Base-by-base conservation (phyloP, 2,113 vertebrate genomes). In the Mesoclemmys tuberculata region DNA sequence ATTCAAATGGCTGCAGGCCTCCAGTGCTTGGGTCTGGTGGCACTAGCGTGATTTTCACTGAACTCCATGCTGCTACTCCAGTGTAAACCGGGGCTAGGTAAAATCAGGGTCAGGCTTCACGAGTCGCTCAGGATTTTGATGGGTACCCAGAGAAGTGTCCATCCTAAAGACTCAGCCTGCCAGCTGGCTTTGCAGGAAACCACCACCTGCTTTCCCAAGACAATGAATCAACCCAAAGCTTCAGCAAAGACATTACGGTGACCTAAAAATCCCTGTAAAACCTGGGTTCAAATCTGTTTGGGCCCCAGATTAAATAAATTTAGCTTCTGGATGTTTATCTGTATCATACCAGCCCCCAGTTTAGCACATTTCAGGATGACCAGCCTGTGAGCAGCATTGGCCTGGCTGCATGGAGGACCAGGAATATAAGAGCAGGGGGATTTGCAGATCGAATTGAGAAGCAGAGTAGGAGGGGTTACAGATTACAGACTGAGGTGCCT, bases 1-100 rank as follows among this genome's bases (percentile, higher is more conserved):
- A 54, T 19, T 64, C 31, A 16, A 29, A 16, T 18, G 58, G 58
- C 61, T 8, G 31, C 31, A 35, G 31, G 61, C 6, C 61, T 64
- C 13, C 18, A 35, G 31, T n/a, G 35, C 35, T 14, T 6, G 35
- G 48, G 79, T 52, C 52, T 1, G 1, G 86, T 18, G 41, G 52
- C 10, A 89, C 31, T 71, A 2, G 0, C 19, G 5, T 14, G 18
- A 19, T 64, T 64, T 64, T 31, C 16, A n/a, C 16, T 19, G 61
- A 64, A 31, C 61, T 35, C 0, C 0, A 1, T 54, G 58, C 82
- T 0, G 0, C 9, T 35, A 89, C 38, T 38, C 61, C 52, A 19
- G n/a, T 61, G 38, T 61, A 84, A 82, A 5, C 29, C 26, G 41
- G 52, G 26, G n/a, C 35, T 56, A 38, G 46, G 38, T 61, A 48